phyloP scores from a whole-genome alignment of 2,888 invertebrate species.

The Phyllotreta striolata region DNA sequence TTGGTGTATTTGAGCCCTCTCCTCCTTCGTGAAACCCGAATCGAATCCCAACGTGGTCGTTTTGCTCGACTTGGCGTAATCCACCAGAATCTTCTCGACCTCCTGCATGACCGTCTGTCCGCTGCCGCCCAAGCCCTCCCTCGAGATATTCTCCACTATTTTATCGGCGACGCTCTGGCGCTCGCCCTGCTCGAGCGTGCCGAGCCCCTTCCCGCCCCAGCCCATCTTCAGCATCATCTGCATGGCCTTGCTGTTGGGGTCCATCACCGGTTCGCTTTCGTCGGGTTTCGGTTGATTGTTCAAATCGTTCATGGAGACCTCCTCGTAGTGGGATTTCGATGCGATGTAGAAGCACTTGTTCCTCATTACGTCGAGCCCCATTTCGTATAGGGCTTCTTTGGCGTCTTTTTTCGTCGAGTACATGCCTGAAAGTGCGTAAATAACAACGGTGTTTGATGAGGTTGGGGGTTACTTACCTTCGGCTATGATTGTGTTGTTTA shows the following conservation, averaged over 20 bases:
- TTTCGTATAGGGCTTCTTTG: conserved; percentile 46
- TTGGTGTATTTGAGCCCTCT: conserved; percentile 50
- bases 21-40: conserved; percentile 49
- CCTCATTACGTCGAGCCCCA: conserved; percentile 44
- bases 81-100: conserved; percentile 47
- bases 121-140: conserved; percentile 48
- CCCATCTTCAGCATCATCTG: conserved; percentile 54
- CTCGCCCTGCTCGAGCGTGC: conserved; percentile 49
- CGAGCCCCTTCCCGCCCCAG: conserved; percentile 52
- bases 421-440: conserved; percentile 12
- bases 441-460: neutral
- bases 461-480: conserved; percentile 26
- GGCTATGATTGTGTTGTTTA: conserved; percentile 28
- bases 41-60: conserved; percentile 48
- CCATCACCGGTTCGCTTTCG: conserved; percentile 33
- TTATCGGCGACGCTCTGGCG: conserved; percentile 48
- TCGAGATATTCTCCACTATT: conserved; percentile 47
- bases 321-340: conserved; percentile 47
- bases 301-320: conserved; percentile 44
- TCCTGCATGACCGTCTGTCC: conserved; percentile 44
- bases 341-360: conserved; percentile 48
- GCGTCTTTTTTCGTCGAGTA: conserved; percentile 39
- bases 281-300: conserved; percentile 30
- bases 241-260: conserved; percentile 47
- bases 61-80: conserved; percentile 47